Evolutionary conservation across 2,113 vertebrate species (phyloP).

Genomic region (Columbina picui): DNA sequence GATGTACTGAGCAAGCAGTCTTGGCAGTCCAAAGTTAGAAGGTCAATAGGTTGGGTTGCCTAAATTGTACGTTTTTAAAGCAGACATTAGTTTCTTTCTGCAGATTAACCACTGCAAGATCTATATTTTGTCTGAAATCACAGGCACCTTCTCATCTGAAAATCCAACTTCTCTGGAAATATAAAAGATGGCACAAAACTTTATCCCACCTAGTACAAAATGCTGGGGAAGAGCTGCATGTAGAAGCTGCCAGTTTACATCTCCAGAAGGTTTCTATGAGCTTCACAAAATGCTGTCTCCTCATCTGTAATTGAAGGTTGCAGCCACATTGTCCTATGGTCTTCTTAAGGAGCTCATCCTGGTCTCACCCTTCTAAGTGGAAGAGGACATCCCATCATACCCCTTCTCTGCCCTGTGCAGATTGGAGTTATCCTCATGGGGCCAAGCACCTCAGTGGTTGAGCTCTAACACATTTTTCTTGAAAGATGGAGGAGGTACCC

Average conservation of each 20-base stretch:
- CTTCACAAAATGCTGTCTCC: not conserved
- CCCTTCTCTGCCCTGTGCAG: not conserved
- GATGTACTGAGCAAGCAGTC: constrained; percentile 55
- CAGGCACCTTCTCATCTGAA: not conserved
- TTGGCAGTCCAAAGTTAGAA: constrained; percentile 65
- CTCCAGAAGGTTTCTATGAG: not conserved
- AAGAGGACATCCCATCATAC: not conserved
- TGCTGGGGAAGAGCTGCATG: not conserved
- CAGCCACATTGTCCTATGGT: not conserved
- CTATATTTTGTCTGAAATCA: constrained; percentile 32
- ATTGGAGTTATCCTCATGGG: not conserved
- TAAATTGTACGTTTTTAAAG: constrained; percentile 50
- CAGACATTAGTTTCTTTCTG: constrained; percentile 30
- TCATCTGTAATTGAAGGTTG: not conserved
- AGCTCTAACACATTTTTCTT: not conserved
- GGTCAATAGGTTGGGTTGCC: constrained; percentile 68
- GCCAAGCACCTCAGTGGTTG: not conserved
- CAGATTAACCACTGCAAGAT: constrained; percentile 8
- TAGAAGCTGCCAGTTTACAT: not conserved
- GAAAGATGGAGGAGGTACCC: not conserved
- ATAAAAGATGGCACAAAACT: not conserved
- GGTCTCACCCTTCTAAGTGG: not conserved
- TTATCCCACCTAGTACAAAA: not conserved
- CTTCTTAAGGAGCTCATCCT: not conserved
- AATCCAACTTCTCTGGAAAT: not conserved